A percentile compares a stretch with the other conserved stretches of the same genome.
Conservation (phyloP, 2,113 vertebrate species). For the Eolophus roseicapilla region DNA sequence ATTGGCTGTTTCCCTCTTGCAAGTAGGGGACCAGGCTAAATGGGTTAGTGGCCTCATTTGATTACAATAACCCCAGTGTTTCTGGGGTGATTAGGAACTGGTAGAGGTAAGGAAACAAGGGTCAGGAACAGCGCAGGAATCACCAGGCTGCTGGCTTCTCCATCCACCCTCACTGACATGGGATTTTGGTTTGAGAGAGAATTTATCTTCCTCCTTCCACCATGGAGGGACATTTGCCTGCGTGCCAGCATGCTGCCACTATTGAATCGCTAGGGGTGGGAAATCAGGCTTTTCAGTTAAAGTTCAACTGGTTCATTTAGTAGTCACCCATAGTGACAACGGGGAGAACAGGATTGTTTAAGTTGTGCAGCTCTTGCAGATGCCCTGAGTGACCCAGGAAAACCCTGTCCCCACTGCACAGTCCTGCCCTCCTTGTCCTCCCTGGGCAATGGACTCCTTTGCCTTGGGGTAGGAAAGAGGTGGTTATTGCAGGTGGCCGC, state of each 20-base stretch:
- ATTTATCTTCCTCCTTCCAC: neutral
- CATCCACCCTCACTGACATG: accelerated
- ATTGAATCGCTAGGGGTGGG: neutral
- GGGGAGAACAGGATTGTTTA: neutral
- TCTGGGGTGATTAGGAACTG: neutral
- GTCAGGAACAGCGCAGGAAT: neutral
- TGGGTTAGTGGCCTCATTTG: neutral
- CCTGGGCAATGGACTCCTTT: neutral
- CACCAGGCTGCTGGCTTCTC: neutral
- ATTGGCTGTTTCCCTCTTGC: neutral
- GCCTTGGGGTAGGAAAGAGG: neutral
- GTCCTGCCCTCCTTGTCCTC: neutral
- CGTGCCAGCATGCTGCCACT: neutral
- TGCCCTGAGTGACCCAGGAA: neutral
- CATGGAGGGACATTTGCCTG: neutral
- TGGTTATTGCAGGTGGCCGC: neutral
- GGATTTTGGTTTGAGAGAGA: neutral
- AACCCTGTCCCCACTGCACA: neutral
- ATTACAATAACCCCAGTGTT: neutral
- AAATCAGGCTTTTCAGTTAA: neutral
- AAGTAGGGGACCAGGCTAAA: neutral
- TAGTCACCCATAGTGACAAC: neutral
- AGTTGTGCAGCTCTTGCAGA: neutral
- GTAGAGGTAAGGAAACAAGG: neutral
- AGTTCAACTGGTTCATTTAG: neutral